Base-by-base conservation (phyloP, 2,113 vertebrate species). In the Hemibagrus wyckioides region DNA sequence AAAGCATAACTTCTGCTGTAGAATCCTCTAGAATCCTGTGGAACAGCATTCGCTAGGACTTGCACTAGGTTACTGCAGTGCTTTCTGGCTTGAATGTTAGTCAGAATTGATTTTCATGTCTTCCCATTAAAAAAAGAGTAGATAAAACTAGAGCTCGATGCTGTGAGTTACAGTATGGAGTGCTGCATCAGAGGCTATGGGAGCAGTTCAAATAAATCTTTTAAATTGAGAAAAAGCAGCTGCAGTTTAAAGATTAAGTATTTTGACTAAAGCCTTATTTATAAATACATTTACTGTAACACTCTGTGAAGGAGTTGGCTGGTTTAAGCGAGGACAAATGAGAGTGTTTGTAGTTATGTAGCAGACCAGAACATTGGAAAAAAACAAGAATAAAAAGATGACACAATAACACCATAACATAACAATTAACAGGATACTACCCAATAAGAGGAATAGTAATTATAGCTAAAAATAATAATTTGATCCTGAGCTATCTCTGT, bases 171-270 rank as follows among this genome's bases (percentile, higher is more conserved):
- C 14, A 54, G 44, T 83, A 73, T 30, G n/a, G 54, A 33, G 39
- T 30, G 39, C 73, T 77, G 36, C 56, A 77, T 77, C 73, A 48
- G 56, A 63, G 14, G n/a, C 28, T 8, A 13, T 30, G 39, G 56
- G 39, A 85, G 59, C 54, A 48, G 57, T 48, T n/a, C 56, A 30
- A 61, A 76, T 85, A 57, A 63, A 85, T 77, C 14, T 61, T 77
- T 77, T 85, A 77, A 77, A 85, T 13, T 44, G 84, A 44, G 54
- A 61, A 85, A 85, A 85, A 23, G 69, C 39, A 69, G 5, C 9
- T 61, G 28, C 4, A 44, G 15, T 77, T 77, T 76, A 50, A 63
- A 76, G 30, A 84, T 59, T 28, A 76, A 77, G 73, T 77, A 77
- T 63, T 76, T 77, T 73, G 54, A 63, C 73, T 77, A 61, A 48